Conservation (phyloP, 2,113 vertebrate genomes). For the Alaudala cheleensis region DNA sequence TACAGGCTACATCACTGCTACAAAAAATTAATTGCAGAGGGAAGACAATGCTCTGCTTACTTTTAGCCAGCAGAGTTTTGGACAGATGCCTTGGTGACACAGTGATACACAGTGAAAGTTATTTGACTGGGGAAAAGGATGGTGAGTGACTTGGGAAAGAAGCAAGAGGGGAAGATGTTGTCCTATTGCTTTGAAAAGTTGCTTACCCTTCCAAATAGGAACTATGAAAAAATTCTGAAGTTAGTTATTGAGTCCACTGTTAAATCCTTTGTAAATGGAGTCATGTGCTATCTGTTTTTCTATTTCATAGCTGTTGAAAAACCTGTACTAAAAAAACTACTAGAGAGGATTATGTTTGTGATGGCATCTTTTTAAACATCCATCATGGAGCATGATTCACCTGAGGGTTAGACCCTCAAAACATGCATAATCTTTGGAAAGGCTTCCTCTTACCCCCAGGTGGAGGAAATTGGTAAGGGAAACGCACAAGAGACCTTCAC, state of each 20-base stretch:
- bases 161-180: neutral
- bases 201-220: neutral
- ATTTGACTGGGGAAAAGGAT: neutral
- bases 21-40: neutral
- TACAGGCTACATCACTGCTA: neutral
- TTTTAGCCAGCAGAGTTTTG: neutral
- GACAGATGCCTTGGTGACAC: neutral
- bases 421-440: neutral
- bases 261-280: neutral
- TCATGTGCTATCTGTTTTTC: neutral
- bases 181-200: neutral
- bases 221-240: neutral
- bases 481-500: neutral
- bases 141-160: neutral
- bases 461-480: neutral
- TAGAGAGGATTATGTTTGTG: neutral
- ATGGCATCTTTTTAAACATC: neutral
- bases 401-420: neutral
- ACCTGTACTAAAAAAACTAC: neutral
- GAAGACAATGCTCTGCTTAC: neutral
- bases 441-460: neutral
- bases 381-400: accelerated
- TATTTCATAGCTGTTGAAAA: neutral
- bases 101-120: neutral
- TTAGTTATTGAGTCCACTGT: neutral